phyloP scores from a whole-genome alignment of 1,140 invertebrate genomes.

The Zaprionus africanus region DNA sequence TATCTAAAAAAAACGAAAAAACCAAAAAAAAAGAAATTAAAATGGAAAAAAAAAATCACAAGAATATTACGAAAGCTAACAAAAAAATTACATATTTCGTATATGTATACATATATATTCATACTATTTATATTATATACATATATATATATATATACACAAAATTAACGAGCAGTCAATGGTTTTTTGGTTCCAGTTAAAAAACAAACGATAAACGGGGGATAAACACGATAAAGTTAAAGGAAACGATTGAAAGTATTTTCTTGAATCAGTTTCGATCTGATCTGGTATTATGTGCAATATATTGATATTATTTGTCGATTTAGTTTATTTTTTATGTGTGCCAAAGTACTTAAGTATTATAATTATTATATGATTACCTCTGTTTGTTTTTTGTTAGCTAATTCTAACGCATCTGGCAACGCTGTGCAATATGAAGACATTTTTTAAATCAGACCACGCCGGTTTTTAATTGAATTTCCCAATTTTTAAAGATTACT shows the following conservation, averaged over 20 bases:
- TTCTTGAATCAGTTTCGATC: constrained; percentile 29
- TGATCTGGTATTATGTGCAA: constrained; percentile 58
- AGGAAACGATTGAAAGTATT: constrained; percentile 23
- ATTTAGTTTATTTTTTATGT: constrained; percentile 60
- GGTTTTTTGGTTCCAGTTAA: constrained; percentile 76
- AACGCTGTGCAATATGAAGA: constrained; percentile 66
- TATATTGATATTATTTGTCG: constrained; percentile 39
- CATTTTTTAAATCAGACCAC: constrained; percentile 8
- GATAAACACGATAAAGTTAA: constrained; percentile 22
- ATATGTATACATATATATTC: constrained; percentile 60
- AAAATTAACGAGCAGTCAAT: constrained; percentile 76
- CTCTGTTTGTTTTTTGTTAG: constrained; percentile 54
- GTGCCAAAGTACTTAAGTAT: constrained; percentile 74
- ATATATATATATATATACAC: constrained; percentile 57
- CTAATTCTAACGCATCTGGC: constrained; percentile 64
- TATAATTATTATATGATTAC: constrained; percentile 41
- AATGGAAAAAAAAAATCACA: constrained; percentile 24
- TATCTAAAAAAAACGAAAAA: constrained; percentile 49
- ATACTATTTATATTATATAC: constrained; percentile 68
- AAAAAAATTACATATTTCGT: constrained; percentile 15
- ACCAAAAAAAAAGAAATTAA: constrained; percentile 21
- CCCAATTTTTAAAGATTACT: neutral
- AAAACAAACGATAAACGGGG: constrained; percentile 24
- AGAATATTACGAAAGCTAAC: constrained; percentile 38
- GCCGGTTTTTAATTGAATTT: constrained; percentile 3